Evolutionary conservation across 2,113 vertebrate species (phyloP), one percentile per base, ranked within the genome.

Genomic region (Coryphaenoides rupestris): DNA sequence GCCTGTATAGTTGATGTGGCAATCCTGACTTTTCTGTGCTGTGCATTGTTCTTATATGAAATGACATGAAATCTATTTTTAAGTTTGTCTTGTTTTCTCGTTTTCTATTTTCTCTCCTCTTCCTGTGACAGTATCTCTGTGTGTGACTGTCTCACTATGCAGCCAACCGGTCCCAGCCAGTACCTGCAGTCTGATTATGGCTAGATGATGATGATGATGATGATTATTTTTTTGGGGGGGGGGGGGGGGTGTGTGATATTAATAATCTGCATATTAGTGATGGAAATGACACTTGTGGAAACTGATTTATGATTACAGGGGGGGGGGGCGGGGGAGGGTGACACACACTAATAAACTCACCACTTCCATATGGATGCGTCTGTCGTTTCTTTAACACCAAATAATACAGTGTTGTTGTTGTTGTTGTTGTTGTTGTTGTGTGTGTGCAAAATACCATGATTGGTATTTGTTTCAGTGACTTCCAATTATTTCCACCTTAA

Each of bases 321-420:
- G 80, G 89, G n/a, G n/a, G n/a, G n/a, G n/a, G n/a, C 87, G 91
- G 80, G 89, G n/a, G n/a, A n/a, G n/a, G 87, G 91, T 79, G 89
- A 93, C 62, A 93, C 91, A 94, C 92, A 89, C 96, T 92, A 99
- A 98, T 99, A 98, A 98, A 99, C 85, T 90, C 86, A 95, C 93
- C 94, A 95, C 94, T 95, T 95, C 93, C 94, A 91, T 73, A 49
- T 21, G 19, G 4, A 21, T 57, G 73, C 73, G 60, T 82, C 5
- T 66, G 19, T 62, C 23, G 15, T 75, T 46, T 69, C 22, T 22
- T 55, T 26, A 50, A 50, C 47, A 3, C 16, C n/a, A 2, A 10
- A n/a, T n/a, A 13, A 40, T 13, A 40, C 33, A 40, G 33, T 13
- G 13, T 9, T 40, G 9, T 40, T n/a, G n/a, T n/a, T n/a, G n/a